Conservation (phyloP, 2,797 vertebrate species). For the Coilia nasus region DNA sequence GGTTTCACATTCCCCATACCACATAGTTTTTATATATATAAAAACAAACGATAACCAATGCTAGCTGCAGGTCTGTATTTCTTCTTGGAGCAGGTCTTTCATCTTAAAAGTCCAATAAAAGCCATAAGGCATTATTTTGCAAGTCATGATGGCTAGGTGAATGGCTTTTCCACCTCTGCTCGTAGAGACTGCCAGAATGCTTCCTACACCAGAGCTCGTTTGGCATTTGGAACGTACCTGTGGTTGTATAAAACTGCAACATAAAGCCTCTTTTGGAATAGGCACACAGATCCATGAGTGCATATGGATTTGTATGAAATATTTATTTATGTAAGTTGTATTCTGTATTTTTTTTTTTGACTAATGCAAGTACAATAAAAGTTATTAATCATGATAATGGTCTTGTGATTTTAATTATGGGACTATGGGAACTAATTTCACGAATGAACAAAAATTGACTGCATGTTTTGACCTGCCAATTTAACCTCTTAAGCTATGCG, state of each 20-base stretch:
- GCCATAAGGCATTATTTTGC: neutral
- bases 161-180: neutral
- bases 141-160: neutral
- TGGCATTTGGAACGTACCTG: neutral
- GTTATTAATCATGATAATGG: conserved; percentile 12
- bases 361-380: conserved; percentile 31
- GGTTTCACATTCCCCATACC: neutral
- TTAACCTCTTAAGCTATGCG: neutral
- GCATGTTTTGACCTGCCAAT: too few relatives aligned
- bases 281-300: neutral
- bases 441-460: neutral
- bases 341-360: conserved; percentile 16
- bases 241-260: neutral
- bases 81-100: neutral
- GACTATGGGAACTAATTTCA: neutral
- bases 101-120: neutral
- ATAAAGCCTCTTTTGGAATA: neutral
- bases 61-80: neutral
- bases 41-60: neutral
- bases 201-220: neutral
- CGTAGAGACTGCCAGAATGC: neutral
- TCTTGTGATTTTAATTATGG: neutral
- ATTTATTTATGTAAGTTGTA: conserved; percentile 4
- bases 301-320: neutral
- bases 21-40: neutral